Evolutionary conservation across 1,140 invertebrate genomes (phyloP), one percentile per base, ranked within the genome.

Genomic region (Cydia fagiglandana): DNA sequence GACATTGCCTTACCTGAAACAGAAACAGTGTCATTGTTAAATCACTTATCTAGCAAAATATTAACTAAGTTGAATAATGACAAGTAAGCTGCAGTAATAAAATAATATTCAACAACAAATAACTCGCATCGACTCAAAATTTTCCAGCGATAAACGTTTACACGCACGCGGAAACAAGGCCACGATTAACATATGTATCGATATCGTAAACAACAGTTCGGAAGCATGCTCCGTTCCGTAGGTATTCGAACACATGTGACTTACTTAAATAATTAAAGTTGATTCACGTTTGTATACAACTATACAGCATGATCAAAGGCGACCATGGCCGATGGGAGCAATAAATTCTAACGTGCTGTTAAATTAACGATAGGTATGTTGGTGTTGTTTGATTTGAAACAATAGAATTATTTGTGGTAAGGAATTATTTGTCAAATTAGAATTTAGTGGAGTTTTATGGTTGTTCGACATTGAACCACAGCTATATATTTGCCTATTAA

Each of bases 1-100:
- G 87, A 84, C 90, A 91, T 91, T 85, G 86, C 81, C 89, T 90
- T 92, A 92, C 90, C 90, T 92, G 90, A 81, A 92, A 92, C 81
- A 88, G 80, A 86, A 38, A 74, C 41, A 73, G 12, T 28, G 47
- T 24, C 6, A 70, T 17, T n/a, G 17, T 73, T 73, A 73, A 73
- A 50, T 24, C 45, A 73, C 73, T 73, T 73, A 73, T 47, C 45
- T 28, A 17, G 38, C 38, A n/a, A 70, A 70, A 70, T 70, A 38
- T n/a, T 70, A 38, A 24, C 30, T 34, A 38, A 1, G 2, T n/a
- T 45, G 9, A 41, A 70, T 17, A 15, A 70, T 17, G 34, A 45
- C 66, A 41, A 70, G n/a, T 38, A 45, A 41, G 34, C 66, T 17
- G 6, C 64, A 34, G 30, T 68, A 45, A 70, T 41, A n/a, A 70